A percentile compares a stretch with the other conserved stretches of the same genome.
These are phyloP conservation scores for Drosophila erecta DNA, from an alignment of 1,140 invertebrate species.

Conservation along the genomic window DNA sequence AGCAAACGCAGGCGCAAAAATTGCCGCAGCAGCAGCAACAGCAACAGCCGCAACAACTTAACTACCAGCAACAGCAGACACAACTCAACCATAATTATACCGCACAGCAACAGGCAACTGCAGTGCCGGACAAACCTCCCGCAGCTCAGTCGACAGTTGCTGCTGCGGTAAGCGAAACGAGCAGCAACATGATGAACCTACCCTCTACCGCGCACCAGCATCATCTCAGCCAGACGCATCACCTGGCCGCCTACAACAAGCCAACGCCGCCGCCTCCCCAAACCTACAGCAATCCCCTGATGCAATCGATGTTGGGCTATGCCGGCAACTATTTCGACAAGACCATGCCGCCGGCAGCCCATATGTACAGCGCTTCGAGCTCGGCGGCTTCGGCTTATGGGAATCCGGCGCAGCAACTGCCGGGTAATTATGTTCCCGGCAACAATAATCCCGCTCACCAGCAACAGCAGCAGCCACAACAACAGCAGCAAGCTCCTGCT, in stretches of 20 bases:
- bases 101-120: slow-evolving; percentile 52
- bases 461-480: slow-evolving; percentile 41
- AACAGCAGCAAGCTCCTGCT: slow-evolving; percentile 27
- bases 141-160: slow-evolving; percentile 30
- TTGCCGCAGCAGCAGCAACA: slow-evolving; percentile 53
- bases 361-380: slow-evolving; percentile 74
- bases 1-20: slow-evolving; percentile 45
- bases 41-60: slow-evolving; percentile 39
- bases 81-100: slow-evolving; percentile 36
- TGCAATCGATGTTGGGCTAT: slow-evolving; percentile 72
- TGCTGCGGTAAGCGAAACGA: slow-evolving; percentile 27
- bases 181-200: slow-evolving; percentile 62
- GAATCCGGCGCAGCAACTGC: slow-evolving; percentile 73
- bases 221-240: slow-evolving; percentile 76
- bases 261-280: slow-evolving; percentile 74
- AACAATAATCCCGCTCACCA: slow-evolving; percentile 52
- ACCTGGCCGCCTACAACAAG: slow-evolving; percentile 78
- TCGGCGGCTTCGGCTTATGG: slow-evolving; percentile 61
- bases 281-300: slow-evolving; percentile 77
- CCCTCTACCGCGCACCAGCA: slow-evolving; percentile 64
- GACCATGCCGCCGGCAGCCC: slow-evolving; percentile 76
- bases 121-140: slow-evolving; percentile 44
- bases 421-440: slow-evolving; percentile 69
- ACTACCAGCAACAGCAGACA: slow-evolving; percentile 39
- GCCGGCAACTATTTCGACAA: slow-evolving; percentile 80